Conservation (phyloP, 2,797 vertebrate species). For the Balearica regulorum region DNA sequence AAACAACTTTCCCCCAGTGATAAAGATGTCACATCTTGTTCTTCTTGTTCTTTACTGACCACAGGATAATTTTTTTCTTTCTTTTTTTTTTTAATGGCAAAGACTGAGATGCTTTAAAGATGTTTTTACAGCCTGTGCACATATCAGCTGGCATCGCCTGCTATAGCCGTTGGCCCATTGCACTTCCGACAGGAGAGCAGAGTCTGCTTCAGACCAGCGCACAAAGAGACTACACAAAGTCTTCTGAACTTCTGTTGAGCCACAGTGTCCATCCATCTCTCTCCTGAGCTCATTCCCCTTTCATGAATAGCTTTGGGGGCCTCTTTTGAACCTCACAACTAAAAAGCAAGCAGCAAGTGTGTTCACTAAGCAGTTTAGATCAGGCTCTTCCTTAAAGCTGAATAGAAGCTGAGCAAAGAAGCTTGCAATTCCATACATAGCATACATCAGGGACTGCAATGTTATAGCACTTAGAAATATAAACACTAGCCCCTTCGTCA, state of each 20-base stretch:
- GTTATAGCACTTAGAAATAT: not conserved
- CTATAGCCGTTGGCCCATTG: not conserved
- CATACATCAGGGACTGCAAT: not conserved
- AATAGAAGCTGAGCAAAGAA: not conserved
- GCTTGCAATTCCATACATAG: not conserved
- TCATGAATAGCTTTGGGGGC: not conserved
- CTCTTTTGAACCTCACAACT: not conserved
- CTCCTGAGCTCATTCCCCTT: not conserved
- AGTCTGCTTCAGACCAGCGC: conserved; percentile 4
- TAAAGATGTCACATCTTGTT: conserved; percentile 47
- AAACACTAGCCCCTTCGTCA: not conserved
- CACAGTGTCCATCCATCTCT: not conserved
- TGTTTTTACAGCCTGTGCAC: conserved; percentile 21
- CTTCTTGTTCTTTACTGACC: not conserved
- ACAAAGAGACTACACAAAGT: not conserved
- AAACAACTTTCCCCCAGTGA: conserved; percentile 11
- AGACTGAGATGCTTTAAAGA: not conserved
- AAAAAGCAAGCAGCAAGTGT: not conserved
- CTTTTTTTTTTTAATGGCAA: not conserved
- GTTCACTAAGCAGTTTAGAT: not conserved
- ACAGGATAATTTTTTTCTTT: not conserved
- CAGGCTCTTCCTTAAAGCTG: not conserved
- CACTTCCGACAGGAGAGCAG: conserved; percentile 27
- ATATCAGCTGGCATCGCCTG: conserved; percentile 14
- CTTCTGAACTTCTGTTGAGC: conserved; percentile 18